These are phyloP conservation scores for western clawed frog (Xenopus tropicalis) DNA, from an alignment of 2,113 vertebrate genomes.

Conservation along the genomic window DNA sequence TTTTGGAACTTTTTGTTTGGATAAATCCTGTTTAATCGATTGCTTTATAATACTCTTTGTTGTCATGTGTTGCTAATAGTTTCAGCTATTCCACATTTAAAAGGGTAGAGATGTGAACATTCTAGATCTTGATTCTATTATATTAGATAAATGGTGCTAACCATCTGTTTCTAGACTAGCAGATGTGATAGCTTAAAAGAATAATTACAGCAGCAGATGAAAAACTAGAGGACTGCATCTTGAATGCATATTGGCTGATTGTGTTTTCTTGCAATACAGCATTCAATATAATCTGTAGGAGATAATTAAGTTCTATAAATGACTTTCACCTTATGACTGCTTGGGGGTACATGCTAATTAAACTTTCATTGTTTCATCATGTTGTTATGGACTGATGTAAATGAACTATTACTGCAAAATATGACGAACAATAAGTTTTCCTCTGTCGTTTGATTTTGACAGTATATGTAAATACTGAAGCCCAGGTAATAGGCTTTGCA, in stretches of 20 bases:
- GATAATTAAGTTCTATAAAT: conserved; percentile 63
- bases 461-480: too few species aligned
- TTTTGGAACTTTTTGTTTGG: too few species aligned
- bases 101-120: neutral
- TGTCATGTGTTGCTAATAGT: neutral
- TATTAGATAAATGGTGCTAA: conserved; percentile 7
- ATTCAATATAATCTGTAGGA: conserved; percentile 52
- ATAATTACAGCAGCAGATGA: conserved; percentile 39
- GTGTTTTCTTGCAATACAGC: conserved; percentile 24
- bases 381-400: conserved; percentile 42
- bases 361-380: conserved; percentile 59
- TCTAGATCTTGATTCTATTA: conserved; percentile 8
- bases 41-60: neutral
- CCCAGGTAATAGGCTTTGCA: too few species aligned
- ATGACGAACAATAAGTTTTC: too few species aligned
- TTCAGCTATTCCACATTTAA: neutral
- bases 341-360: conserved; percentile 61
- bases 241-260: conserved; percentile 36
- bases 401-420: neutral
- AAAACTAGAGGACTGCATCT: conserved; percentile 17
- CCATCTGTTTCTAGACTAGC: conserved; percentile 34
- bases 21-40: too few species aligned
- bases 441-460: too few species aligned
- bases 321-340: conserved; percentile 55
- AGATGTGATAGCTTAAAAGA: conserved; percentile 33